Percentiles rank a stretch among this genome's conserved stretches.
Conservation (phyloP, 2,888 invertebrate species). For the Chydorus sphaericus region DNA sequence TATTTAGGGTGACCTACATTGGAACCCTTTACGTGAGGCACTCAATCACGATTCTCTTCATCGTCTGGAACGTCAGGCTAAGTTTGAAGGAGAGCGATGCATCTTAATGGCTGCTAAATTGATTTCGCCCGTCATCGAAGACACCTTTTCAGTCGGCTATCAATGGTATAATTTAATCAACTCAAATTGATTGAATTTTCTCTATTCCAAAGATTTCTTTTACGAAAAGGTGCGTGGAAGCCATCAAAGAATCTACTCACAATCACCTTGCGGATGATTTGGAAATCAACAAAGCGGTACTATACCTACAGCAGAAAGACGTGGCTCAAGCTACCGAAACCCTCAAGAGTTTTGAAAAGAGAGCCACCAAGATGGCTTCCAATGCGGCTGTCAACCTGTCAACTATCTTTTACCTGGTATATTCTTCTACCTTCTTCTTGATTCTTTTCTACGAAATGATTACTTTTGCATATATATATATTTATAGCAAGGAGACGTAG, state of each 20-base stretch:
- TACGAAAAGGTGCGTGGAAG: constrained; percentile 72
- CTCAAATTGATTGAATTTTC: not conserved
- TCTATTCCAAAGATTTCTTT: not conserved
- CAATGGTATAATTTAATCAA: constrained; percentile 34
- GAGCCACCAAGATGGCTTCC: constrained; percentile 65
- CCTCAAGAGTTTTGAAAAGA: constrained; percentile 69
- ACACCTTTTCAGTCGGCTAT: constrained; percentile 34
- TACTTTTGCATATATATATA: not conserved
- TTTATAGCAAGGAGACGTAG: constrained; percentile 58
- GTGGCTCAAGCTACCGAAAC: constrained; percentile 66
- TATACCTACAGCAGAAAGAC: constrained; percentile 66
- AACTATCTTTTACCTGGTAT: constrained; percentile 63
- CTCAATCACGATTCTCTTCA: constrained; percentile 63
- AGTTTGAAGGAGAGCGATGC: constrained; percentile 59
- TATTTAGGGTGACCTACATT: constrained; percentile 39
- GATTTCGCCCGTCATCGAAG: constrained; percentile 71
- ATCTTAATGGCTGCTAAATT: constrained; percentile 74
- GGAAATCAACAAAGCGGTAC: constrained; percentile 79
- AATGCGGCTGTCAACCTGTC: constrained; percentile 74
- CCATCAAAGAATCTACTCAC: constrained; percentile 78
- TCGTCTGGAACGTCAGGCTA: constrained; percentile 51
- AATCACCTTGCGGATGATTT: constrained; percentile 68
- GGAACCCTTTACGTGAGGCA: constrained; percentile 48
- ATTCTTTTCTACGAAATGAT: not conserved
- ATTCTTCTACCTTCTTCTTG: not conserved